These are phyloP conservation scores for Andrena hattorfiana DNA, from an alignment of 2,888 invertebrate species.

Conservation along the genomic window DNA sequence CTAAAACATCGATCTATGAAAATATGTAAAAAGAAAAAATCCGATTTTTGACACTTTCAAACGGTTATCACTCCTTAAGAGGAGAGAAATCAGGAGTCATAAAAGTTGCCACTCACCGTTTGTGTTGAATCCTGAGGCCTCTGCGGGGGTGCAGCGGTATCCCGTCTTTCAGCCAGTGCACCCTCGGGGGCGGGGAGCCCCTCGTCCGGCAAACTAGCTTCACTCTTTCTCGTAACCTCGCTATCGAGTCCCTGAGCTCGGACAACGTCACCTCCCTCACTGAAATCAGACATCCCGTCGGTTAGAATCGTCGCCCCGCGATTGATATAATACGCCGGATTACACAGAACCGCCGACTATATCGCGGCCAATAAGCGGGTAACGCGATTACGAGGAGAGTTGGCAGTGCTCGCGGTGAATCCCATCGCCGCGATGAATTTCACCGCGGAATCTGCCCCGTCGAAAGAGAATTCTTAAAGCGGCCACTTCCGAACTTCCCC, in stretches of 20 bases:
- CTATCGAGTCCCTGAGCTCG: conserved; percentile 84
- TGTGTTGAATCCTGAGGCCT: conserved; percentile 84
- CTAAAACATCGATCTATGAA: too few species aligned
- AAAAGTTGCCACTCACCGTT: conserved; percentile 80
- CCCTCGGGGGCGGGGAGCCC: conserved; percentile 83
- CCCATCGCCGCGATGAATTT: conserved; percentile 42
- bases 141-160: conserved; percentile 82
- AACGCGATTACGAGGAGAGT: conserved; percentile 31
- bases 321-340: background rate
- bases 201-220: conserved; percentile 84
- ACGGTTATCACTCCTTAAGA: too few species aligned
- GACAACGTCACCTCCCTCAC: conserved; percentile 84
- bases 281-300: conserved; percentile 69
- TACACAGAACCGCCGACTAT: conserved; percentile 1
- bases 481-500: conserved; percentile 47
- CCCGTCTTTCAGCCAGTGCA: conserved; percentile 84
- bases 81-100: background rate
- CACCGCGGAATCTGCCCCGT: conserved; percentile 34
- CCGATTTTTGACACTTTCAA: too few species aligned
- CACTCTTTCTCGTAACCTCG: conserved; percentile 84
- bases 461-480: conserved; percentile 58
- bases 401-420: conserved; percentile 13
- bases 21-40: too few species aligned
- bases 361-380: background rate
- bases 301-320: background rate